phyloP scores from a whole-genome alignment of 1,140 invertebrate genomes.

The Ephestia elutella region DNA sequence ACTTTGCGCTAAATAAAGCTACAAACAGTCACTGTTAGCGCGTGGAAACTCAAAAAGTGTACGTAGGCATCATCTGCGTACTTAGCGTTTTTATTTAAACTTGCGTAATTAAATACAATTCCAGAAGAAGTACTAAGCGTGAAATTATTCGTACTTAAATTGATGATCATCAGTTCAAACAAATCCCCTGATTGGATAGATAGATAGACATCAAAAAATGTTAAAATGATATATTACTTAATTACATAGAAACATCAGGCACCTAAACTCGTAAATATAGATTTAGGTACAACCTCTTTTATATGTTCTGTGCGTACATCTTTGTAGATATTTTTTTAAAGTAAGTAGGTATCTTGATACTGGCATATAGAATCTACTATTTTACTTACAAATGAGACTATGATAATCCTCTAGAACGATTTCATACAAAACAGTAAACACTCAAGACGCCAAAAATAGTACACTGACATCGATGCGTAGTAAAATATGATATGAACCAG shows the following conservation, averaged over 20 bases:
- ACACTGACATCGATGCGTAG: not conserved
- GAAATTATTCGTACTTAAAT: not conserved
- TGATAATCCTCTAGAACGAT: not conserved
- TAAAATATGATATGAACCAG: conserved; percentile 31
- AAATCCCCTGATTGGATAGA: too few relatives aligned
- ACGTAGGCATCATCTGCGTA: not conserved
- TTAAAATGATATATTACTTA: too few relatives aligned
- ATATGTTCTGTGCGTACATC: too few relatives aligned
- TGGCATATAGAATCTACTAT: too few relatives aligned
- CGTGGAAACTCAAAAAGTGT: not conserved
- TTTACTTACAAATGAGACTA: not conserved
- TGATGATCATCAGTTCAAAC: not conserved
- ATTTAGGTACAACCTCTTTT: too few relatives aligned
- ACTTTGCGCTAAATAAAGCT: not conserved
- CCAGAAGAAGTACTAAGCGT: too few relatives aligned
- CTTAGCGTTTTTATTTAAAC: not conserved
- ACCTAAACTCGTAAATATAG: too few relatives aligned
- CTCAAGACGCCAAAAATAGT: not conserved
- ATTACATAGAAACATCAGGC: too few relatives aligned
- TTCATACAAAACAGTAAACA: not conserved
- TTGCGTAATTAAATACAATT: too few relatives aligned
- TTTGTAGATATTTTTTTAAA: too few relatives aligned
- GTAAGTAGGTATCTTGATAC: too few relatives aligned
- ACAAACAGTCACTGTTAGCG: not conserved
- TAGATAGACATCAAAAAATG: too few relatives aligned